Evolutionary conservation across 2,113 vertebrate genomes (phyloP).

Genomic region (Chaetura pelagica): DNA sequence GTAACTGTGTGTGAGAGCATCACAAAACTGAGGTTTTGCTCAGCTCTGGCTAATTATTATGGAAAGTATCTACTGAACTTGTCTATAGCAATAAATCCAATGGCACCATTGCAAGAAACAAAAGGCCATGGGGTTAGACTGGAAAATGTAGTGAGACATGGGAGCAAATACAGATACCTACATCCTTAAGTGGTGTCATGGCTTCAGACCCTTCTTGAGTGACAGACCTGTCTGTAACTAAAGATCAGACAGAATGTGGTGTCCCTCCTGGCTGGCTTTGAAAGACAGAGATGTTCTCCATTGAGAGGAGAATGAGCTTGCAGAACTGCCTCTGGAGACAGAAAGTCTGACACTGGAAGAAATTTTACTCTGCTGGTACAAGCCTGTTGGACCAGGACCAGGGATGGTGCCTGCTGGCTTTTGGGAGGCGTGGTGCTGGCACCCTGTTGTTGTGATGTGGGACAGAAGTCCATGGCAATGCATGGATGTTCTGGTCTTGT

Average conservation of each 20-base stretch:
- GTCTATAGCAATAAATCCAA: slow-evolving; percentile 50
- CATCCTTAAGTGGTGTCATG: neutral
- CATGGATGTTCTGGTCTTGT: neutral
- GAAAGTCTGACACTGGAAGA: neutral
- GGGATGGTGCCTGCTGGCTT: neutral
- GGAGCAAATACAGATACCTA: neutral
- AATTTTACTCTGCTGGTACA: neutral
- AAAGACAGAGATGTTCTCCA: neutral
- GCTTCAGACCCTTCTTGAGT: neutral
- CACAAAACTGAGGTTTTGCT: neutral
- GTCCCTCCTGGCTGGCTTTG: neutral
- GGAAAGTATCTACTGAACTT: slow-evolving; percentile 24
- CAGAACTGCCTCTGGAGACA: neutral
- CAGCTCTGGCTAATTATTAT: slow-evolving; percentile 48
- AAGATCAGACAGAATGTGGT: neutral
- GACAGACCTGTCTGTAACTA: neutral
- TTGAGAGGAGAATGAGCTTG: neutral
- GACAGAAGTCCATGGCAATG: neutral
- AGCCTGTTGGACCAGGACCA: neutral
- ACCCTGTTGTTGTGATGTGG: neutral
- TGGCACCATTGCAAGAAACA: neutral
- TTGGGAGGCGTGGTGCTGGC: neutral
- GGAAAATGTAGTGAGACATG: neutral
- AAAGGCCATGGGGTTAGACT: slow-evolving; percentile 5
- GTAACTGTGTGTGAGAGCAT: neutral